A percentile compares a stretch with the other conserved stretches of the same genome.
These are phyloP conservation scores for Quiscalus mexicanus DNA, from an alignment of 2,113 vertebrate species.

Conservation along the genomic window DNA sequence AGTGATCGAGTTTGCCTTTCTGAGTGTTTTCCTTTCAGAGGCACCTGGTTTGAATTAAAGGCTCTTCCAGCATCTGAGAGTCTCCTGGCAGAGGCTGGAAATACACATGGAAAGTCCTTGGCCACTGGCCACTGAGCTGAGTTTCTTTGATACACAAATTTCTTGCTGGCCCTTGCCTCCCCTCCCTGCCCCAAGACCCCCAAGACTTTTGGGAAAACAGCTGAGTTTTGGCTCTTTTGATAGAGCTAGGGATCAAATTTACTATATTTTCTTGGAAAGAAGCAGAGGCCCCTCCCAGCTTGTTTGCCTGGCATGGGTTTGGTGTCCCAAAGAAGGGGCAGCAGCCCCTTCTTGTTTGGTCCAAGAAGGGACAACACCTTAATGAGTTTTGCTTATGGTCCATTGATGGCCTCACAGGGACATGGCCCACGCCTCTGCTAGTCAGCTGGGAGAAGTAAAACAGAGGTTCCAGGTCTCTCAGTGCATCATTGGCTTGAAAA, in stretches of 20 bases:
- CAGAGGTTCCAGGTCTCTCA: not conserved
- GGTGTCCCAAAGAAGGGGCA: not conserved
- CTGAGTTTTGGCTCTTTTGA: not conserved
- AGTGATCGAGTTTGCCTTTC: conserved; percentile 8
- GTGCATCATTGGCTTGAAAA: not conserved
- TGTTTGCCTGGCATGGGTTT: not conserved
- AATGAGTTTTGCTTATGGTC: not conserved
- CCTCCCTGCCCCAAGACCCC: conserved; percentile 3
- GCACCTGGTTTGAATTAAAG: conserved; percentile 78
- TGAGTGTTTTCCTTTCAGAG: conserved; percentile 62
- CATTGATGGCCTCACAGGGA: too few species aligned
- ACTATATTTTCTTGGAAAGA: conserved; percentile 63
- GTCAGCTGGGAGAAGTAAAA: not conserved
- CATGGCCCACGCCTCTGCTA: not conserved
- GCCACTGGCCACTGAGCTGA: conserved; percentile 24
- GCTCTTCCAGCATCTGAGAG: conserved; percentile 69
- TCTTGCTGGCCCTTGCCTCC: not conserved
- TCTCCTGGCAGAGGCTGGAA: conserved; percentile 69
- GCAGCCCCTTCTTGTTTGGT: not conserved
- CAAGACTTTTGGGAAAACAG: conserved; percentile 34
- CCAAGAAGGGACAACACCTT: not conserved
- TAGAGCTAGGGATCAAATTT: conserved; percentile 10
- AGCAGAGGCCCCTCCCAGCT: not conserved
- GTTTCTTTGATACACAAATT: conserved; percentile 49
- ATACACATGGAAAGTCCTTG: conserved; percentile 71